Evolutionary conservation across 1,140 invertebrate genomes (phyloP), one percentile per base, ranked within the genome.

Genomic region (Rhynchophorus ferrugineus): DNA sequence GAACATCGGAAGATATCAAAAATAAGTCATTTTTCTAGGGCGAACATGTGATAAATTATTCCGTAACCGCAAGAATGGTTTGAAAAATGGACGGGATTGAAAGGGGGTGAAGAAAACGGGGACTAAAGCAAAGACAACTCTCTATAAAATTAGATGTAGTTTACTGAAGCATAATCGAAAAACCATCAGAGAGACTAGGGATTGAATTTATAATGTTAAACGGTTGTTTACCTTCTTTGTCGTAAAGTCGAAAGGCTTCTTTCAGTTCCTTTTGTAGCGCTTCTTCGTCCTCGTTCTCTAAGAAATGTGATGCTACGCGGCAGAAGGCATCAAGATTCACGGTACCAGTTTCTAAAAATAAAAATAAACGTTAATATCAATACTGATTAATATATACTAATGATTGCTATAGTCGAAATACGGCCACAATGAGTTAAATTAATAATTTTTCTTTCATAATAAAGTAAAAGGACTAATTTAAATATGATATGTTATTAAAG

Each of bases 251-350:
- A 69, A 87, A 85, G 38, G 83, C 84, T 69, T 84, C 82, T 63
- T 85, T 85, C 1, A 85, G 68, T 67, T 85, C 83, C 50, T 83
- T 83, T 62, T 87, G 83, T 21, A 89, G 73, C 2, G 85, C 85
- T 65, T 89, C 88, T 49, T 86, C 84, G 50, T 87, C 84, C 67
- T 89, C 85, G 55, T 81, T 79, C 43, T 83, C 81, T 49, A 83
- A 69, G 60, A 83, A 84, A 61, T 84, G 81, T 9, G 74, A 75
- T 2, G 81, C 82, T 18, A 84, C 81, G n/a, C 79, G 74, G 24
- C 78, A 80, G 61, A 84, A 84, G 7, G 81, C 78, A 42, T 83
- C 81, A 62, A 84, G 82, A 57, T 81, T 78, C 38, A 85, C 65
- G 59, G 77, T 76, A 9, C 81, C 82, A 46, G 71, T 76, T 36